Conservation (phyloP, 2,888 invertebrate genomes). For the Drosophila pullipes region DNA sequence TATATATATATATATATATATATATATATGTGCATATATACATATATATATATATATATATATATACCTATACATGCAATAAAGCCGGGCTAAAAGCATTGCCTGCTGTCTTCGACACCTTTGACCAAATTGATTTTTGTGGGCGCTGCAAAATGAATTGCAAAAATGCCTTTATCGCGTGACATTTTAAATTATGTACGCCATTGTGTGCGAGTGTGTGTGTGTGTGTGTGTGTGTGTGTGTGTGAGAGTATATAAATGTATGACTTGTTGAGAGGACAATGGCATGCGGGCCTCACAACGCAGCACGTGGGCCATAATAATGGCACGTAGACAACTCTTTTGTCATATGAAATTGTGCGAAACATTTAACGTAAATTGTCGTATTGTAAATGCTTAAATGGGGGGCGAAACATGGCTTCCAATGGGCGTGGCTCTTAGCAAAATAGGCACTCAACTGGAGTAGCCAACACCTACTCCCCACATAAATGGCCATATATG, state of each 20-base stretch:
- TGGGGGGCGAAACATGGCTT: background rate
- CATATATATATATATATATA: background rate
- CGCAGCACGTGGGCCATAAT: conserved; percentile 60
- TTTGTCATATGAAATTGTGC: conserved; percentile 77
- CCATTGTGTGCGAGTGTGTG: conserved; percentile 49
- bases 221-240: conserved; percentile 35
- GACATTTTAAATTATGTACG: conserved; percentile 15
- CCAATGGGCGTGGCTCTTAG: conserved; percentile 55
- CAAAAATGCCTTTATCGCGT: conserved; percentile 62
- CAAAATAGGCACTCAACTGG: conserved; percentile 18
- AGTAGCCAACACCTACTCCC: conserved; percentile 1
- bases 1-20: background rate
- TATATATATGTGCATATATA: conserved; percentile 7
- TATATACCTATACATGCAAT: background rate
- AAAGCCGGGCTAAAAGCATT: conserved; percentile 19
- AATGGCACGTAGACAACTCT: conserved; percentile 81
- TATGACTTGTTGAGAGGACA: conserved; percentile 56
- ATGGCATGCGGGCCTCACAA: conserved; percentile 55
- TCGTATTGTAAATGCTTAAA: conserved; percentile 58
- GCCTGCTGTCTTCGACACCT: conserved; percentile 62
- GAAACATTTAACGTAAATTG: conserved; percentile 80
- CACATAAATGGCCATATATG: conserved; percentile 26
- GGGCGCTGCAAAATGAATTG: conserved; percentile 59
- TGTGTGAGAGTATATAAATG: background rate
- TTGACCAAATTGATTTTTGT: conserved; percentile 67